phyloP scores from a whole-genome alignment of 64 coral and sea anemone genomes.

The Montipora foliosa region DNA sequence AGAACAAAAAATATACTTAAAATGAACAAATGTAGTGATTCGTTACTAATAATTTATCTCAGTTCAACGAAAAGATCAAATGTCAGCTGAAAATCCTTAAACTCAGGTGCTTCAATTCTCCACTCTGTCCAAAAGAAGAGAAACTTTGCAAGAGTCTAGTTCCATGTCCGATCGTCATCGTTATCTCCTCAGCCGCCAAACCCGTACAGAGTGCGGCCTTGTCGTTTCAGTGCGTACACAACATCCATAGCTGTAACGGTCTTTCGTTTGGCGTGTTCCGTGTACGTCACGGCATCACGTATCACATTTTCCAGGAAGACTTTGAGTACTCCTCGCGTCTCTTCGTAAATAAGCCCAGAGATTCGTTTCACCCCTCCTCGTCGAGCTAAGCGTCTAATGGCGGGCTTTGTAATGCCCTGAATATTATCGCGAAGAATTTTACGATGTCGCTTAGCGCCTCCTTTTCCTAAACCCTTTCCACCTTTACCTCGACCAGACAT shows the following conservation, averaged over 20 bases:
- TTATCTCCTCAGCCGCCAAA: constrained; percentile 52
- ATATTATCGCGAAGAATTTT: constrained; percentile 75
- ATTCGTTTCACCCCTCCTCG: constrained; percentile 70
- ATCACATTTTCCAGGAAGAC: constrained; percentile 73
- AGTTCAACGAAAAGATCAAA: too few relatives aligned
- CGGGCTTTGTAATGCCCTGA: constrained; percentile 73
- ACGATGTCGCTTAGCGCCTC: constrained; percentile 70
- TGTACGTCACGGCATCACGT: constrained; percentile 73
- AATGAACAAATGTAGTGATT: too few relatives aligned
- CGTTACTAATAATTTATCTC: too few relatives aligned
- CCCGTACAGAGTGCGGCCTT: constrained; percentile 75
- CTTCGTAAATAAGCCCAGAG: constrained; percentile 76
- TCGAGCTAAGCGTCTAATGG: constrained; percentile 67
- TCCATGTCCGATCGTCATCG: too few relatives aligned
- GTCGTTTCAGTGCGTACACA: constrained; percentile 78
- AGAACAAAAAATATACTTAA: too few relatives aligned
- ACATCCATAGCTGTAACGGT: constrained; percentile 79
- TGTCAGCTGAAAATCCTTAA: too few relatives aligned
- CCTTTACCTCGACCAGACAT: constrained; percentile 77
- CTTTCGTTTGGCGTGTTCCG: constrained; percentile 80
- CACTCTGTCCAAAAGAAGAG: background rate
- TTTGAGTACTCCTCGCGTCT: constrained; percentile 72
- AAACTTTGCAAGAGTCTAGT: background rate
- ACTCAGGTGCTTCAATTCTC: background rate
- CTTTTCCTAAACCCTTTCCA: constrained; percentile 74